phyloP scores from a whole-genome alignment of 1,140 invertebrate genomes.

The Drosophila kepulauana region DNA sequence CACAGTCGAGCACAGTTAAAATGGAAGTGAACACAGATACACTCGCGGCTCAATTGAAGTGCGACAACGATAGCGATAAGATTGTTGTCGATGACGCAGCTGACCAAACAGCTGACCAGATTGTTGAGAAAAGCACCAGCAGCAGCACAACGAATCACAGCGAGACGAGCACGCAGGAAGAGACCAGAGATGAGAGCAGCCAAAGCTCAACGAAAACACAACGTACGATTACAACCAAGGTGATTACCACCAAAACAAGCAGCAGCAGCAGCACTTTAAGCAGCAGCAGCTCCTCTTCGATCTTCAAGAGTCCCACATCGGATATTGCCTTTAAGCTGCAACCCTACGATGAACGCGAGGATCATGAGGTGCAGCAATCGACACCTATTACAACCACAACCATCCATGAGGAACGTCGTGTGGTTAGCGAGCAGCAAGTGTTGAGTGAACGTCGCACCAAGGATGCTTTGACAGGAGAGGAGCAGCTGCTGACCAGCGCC shows the following conservation, averaged over 20 bases:
- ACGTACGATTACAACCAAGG: slow-evolving; percentile 64
- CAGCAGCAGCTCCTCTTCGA: slow-evolving; percentile 33
- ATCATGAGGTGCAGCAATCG: slow-evolving; percentile 20
- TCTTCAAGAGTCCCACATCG: slow-evolving; percentile 26
- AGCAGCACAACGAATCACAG: slow-evolving; percentile 41
- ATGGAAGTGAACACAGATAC: slow-evolving; percentile 58
- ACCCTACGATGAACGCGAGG: slow-evolving; percentile 63
- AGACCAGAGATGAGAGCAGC: slow-evolving; percentile 31
- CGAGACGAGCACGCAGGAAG: slow-evolving; percentile 29
- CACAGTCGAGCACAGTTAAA: slow-evolving; percentile 38
- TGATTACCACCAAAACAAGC: slow-evolving; percentile 59
- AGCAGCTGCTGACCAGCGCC: slow-evolving; percentile 73
- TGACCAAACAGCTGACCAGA: slow-evolving; percentile 36
- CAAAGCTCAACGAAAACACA: slow-evolving; percentile 45
- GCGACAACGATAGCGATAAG: slow-evolving; percentile 55
- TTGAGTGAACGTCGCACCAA: slow-evolving; percentile 68
- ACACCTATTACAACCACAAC: slow-evolving; percentile 39
- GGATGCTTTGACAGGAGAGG: slow-evolving; percentile 69
- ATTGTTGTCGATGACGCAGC: slow-evolving; percentile 60
- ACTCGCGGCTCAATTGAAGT: slow-evolving; percentile 28
- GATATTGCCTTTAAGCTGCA: slow-evolving; percentile 75
- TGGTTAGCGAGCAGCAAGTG: slow-evolving; percentile 70
- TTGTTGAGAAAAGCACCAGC: slow-evolving; percentile 17
- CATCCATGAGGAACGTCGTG: slow-evolving; percentile 70
- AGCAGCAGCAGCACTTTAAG: slow-evolving; percentile 36